These are phyloP conservation scores for Fukomys damarensis DNA, from an alignment of 2,113 vertebrate species.

Conservation along the genomic window DNA sequence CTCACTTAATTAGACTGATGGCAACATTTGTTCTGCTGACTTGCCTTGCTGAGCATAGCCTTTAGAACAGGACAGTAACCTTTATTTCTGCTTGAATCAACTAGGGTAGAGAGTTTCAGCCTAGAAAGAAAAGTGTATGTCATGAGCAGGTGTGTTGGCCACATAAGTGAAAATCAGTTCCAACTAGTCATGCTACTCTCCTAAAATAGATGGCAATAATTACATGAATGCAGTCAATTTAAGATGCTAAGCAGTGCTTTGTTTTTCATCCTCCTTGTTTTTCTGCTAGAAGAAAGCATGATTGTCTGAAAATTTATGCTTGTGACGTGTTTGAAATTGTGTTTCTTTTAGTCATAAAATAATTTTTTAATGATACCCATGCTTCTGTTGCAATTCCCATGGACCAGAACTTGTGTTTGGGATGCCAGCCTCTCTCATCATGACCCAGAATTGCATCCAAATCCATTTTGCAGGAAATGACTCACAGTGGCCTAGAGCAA, in stretches of 20 bases:
- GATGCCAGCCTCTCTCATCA: not conserved
- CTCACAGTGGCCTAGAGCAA: not conserved
- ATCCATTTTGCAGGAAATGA: not conserved
- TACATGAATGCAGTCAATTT: not conserved
- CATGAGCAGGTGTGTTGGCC: not conserved
- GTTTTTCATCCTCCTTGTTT: conserved; percentile 39
- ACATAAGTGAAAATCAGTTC: conserved; percentile 42
- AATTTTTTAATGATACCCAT: not conserved
- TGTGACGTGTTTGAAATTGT: not conserved
- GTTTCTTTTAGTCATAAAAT: conserved; percentile 31
- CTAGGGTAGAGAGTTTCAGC: not conserved
- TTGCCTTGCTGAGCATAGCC: not conserved
- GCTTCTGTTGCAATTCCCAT: not conserved
- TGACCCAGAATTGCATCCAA: not conserved
- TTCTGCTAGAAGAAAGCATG: conserved; percentile 12
- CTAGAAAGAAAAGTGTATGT: not conserved
- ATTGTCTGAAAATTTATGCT: conserved; percentile 8
- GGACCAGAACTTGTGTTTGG: not conserved
- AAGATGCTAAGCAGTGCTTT: not conserved
- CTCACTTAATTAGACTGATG: conserved; percentile 11
- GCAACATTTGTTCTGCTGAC: not conserved
- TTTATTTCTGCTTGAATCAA: conserved; percentile 49
- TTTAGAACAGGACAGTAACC: conserved; percentile 15
- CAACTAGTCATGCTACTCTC: not conserved
- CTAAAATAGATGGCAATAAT: conserved; percentile 40